Conservation (phyloP, 2,797 vertebrate genomes). For the Gephyroberyx darwinii region DNA sequence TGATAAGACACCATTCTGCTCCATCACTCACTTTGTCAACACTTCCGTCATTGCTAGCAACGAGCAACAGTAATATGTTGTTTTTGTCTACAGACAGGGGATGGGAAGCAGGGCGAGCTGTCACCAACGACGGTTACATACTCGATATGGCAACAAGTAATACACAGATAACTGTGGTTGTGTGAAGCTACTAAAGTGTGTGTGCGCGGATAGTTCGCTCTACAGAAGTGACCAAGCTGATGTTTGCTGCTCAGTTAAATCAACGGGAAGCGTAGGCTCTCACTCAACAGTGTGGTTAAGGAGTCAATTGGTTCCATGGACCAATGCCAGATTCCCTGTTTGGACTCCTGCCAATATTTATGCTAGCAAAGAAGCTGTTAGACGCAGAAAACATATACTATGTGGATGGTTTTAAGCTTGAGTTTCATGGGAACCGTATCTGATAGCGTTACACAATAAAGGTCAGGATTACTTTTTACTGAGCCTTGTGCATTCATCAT, state of each 20-base stretch:
- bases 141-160: slow-evolving; percentile 50
- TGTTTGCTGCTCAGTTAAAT: slow-evolving; percentile 59
- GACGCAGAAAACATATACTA: slow-evolving; percentile 49
- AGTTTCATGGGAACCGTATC: slow-evolving; percentile 21
- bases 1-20: slow-evolving; percentile 60
- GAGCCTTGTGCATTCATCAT: not conserved
- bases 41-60: slow-evolving; percentile 46
- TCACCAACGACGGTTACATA: slow-evolving; percentile 13
- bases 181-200: slow-evolving; percentile 38
- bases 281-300: slow-evolving; percentile 68
- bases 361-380: slow-evolving; percentile 64
- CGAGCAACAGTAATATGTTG: slow-evolving; percentile 40
- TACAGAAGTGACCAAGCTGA: slow-evolving; percentile 22
- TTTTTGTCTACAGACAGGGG: slow-evolving; percentile 55
- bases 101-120: slow-evolving; percentile 49
- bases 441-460: slow-evolving; percentile 24
- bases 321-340: slow-evolving; percentile 66
- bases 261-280: slow-evolving; percentile 63
- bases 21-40: slow-evolving; percentile 55
- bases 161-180: slow-evolving; percentile 40
- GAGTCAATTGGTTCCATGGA: slow-evolving; percentile 75
- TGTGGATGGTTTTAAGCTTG: slow-evolving; percentile 48
- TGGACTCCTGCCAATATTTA: slow-evolving; percentile 71
- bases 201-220: slow-evolving; percentile 18
- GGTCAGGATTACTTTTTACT: not conserved